phyloP scores from a whole-genome alignment of 2,888 invertebrate species.

The Thysanoteuthis rhombus region DNA sequence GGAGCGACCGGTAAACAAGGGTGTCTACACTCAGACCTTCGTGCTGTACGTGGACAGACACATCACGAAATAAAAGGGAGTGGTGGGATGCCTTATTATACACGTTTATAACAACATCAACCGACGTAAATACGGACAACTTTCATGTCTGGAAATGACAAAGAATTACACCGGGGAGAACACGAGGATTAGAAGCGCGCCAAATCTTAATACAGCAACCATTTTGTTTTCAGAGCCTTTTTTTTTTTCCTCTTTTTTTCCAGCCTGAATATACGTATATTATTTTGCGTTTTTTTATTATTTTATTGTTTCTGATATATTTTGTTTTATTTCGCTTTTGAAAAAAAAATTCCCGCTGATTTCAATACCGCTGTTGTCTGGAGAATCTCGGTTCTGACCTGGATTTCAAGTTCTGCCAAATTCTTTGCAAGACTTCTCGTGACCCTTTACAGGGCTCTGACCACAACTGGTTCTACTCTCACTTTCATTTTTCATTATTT shows the following conservation, averaged over 20 bases:
- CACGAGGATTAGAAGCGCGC: background rate
- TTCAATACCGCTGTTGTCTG: too few species aligned
- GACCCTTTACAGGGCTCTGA: too few species aligned
- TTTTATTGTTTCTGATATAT: background rate
- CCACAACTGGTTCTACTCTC: too few species aligned
- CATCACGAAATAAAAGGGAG: background rate
- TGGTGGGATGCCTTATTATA: background rate
- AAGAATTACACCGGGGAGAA: background rate
- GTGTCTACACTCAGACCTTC: background rate
- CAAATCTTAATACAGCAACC: background rate
- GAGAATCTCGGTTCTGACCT: too few species aligned
- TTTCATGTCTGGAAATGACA: background rate
- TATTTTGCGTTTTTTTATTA: background rate
- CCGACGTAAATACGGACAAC: background rate
- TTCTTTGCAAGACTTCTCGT: too few species aligned
- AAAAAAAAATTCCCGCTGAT: too few species aligned
- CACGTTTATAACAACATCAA: background rate
- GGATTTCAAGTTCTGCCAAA: too few species aligned
- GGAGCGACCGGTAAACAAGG: background rate
- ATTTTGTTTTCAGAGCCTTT: background rate
- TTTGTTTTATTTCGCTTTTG: background rate
- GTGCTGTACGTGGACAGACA: background rate
- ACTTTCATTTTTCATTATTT: too few species aligned
- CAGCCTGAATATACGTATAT: background rate
- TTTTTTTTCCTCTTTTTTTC: background rate